Evolutionary conservation across 2,113 vertebrate genomes (phyloP).

Genomic region (Nymphicus hollandicus): DNA sequence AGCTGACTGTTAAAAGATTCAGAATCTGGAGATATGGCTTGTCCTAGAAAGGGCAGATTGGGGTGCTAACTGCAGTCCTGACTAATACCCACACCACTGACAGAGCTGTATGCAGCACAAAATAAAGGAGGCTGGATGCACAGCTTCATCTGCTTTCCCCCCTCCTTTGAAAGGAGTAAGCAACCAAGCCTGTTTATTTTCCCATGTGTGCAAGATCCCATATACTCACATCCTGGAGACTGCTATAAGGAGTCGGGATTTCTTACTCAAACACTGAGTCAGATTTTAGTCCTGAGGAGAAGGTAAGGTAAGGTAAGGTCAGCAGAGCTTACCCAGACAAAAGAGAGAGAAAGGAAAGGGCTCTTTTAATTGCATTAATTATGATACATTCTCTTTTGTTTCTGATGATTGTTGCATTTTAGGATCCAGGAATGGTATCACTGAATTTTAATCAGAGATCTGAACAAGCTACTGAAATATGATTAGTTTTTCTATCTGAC

Average conservation of each 20-base stretch:
- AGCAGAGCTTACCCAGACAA: background rate
- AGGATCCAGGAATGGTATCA: slow-evolving; percentile 51
- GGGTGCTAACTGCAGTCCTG: background rate
- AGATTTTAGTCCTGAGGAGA: background rate
- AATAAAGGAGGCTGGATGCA: background rate
- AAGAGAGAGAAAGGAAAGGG: background rate
- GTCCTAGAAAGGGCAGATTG: background rate
- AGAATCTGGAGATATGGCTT: background rate
- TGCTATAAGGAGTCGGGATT: background rate
- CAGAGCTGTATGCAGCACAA: background rate
- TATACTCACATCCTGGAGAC: background rate
- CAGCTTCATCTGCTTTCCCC: background rate
- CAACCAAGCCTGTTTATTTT: background rate
- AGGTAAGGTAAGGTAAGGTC: background rate
- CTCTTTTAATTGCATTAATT: slow-evolving; percentile 57
- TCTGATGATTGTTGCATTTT: slow-evolving; percentile 64
- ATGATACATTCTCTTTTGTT: slow-evolving; percentile 56
- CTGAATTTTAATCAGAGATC: slow-evolving; percentile 71
- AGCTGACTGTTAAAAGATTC: background rate
- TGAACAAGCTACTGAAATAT: slow-evolving; percentile 67
- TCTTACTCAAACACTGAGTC: background rate
- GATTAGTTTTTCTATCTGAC: slow-evolving; percentile 70
- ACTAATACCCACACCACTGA: background rate
- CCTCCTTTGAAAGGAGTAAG: background rate
- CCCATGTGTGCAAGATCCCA: background rate